phyloP scores from a whole-genome alignment of 2,888 invertebrate species.

The Lamellibrachia satsuma region DNA sequence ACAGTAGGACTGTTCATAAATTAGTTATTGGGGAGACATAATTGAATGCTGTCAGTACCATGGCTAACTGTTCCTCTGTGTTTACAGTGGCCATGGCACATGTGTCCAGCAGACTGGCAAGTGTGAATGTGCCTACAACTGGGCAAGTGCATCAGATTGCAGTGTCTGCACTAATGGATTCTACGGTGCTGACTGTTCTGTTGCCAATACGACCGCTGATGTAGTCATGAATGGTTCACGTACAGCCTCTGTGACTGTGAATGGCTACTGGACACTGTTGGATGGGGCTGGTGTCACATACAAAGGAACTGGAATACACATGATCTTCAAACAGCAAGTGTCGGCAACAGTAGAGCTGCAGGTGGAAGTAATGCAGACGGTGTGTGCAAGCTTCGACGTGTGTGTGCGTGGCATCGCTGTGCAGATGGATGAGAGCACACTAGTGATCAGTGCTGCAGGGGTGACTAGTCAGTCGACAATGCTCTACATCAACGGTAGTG shows the following conservation, averaged over 20 bases:
- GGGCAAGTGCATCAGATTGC: slow-evolving; percentile 35
- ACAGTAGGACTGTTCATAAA: too few relatives aligned
- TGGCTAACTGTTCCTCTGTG: too few relatives aligned
- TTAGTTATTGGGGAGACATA: too few relatives aligned
- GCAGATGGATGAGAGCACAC: slow-evolving; percentile 26
- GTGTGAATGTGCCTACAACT: slow-evolving; percentile 37
- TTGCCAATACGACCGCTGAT: slow-evolving; percentile 3
- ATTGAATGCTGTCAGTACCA: too few relatives aligned
- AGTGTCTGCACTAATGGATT: slow-evolving; percentile 36
- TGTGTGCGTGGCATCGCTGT: slow-evolving; percentile 37
- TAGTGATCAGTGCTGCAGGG: background rate
- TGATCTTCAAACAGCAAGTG: slow-evolving; percentile 27
- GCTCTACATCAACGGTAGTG: background rate
- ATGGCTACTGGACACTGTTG: slow-evolving; percentile 41
- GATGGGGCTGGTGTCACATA: slow-evolving; percentile 47
- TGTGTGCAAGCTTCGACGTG: slow-evolving; percentile 34
- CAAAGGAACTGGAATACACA: slow-evolving; percentile 36
- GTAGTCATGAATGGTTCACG: background rate
- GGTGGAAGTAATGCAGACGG: slow-evolving; percentile 36
- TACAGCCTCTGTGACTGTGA: slow-evolving; percentile 38
- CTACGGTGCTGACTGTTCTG: slow-evolving; percentile 40
- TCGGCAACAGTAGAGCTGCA: background rate
- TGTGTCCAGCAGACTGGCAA: slow-evolving; percentile 34
- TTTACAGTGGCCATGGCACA: background rate
- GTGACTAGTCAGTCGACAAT: background rate